Conservation (phyloP, 2,888 invertebrate species). For the Eudasyphora cyanicolor region DNA sequence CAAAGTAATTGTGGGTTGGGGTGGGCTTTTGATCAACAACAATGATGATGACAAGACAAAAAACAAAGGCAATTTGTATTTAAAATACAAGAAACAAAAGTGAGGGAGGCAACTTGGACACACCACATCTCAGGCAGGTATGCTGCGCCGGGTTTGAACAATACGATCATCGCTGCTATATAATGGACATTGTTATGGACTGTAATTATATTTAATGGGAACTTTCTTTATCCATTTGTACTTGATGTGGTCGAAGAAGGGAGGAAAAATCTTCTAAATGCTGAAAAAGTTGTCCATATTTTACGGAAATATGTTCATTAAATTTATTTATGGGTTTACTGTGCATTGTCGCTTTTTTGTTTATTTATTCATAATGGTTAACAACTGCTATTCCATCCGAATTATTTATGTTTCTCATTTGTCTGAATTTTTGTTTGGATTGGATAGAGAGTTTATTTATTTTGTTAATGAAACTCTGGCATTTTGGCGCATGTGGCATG, state of each 20-base stretch:
- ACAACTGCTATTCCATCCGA: not conserved
- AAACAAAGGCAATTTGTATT: not conserved
- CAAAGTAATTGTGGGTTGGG: not conserved
- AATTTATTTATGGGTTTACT: not conserved
- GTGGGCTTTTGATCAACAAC: not conserved
- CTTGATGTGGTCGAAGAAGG: not conserved
- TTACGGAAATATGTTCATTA: not conserved
- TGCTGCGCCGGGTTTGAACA: not conserved
- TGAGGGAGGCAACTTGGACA: not conserved
- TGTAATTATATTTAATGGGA: slow-evolving; percentile 11
- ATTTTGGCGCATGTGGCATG: too few relatives aligned
- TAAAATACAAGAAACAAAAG: not conserved
- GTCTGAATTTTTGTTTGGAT: not conserved
- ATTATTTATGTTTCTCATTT: not conserved
- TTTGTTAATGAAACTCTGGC: not conserved
- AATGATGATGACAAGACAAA: not conserved
- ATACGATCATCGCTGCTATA: too few relatives aligned
- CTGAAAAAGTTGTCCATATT: not conserved
- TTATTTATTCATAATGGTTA: not conserved
- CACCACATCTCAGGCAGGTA: not conserved
- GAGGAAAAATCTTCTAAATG: not conserved
- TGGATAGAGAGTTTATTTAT: not conserved
- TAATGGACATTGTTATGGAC: not conserved
- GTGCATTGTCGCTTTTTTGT: not conserved
- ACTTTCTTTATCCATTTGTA: slow-evolving; percentile 20